Evolutionary conservation across 2,888 invertebrate species (phyloP).

Genomic region (Pyrrhia umbra): DNA sequence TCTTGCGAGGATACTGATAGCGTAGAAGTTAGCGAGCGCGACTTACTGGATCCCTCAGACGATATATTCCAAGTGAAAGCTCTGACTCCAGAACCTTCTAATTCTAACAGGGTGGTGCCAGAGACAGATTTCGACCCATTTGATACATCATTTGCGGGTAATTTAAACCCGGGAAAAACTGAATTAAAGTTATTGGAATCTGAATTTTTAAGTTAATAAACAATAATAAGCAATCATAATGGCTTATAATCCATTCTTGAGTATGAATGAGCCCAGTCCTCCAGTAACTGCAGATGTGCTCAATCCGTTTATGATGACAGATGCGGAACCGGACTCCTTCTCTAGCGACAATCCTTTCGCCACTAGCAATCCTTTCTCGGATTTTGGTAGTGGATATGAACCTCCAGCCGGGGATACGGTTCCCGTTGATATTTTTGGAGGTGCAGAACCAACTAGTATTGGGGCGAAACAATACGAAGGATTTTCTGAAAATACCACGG

Average conservation of each 20-base stretch:
- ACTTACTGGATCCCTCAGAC: conserved; percentile 87
- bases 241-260: conserved; percentile 95
- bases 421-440: conserved; percentile 84
- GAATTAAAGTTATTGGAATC: conserved; percentile 95
- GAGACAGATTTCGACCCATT: conserved; percentile 93
- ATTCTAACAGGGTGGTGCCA: conserved; percentile 69
- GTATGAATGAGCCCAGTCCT: conserved; percentile 92
- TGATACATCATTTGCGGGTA: conserved; percentile 94
- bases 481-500: conserved; percentile 60
- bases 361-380: conserved; percentile 93
- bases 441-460: conserved; percentile 75
- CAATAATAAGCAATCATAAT: conserved; percentile 78
- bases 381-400: conserved; percentile 85
- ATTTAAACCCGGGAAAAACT: conserved; percentile 93
- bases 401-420: conserved; percentile 82
- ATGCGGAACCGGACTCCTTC: conserved; percentile 73
- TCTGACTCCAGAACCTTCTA: conserved; percentile 91
- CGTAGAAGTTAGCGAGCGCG: conserved; percentile 79
- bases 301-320: conserved; percentile 93
- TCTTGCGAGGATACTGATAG: conserved; percentile 86
- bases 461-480: conserved; percentile 80
- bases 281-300: conserved; percentile 88
- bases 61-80: conserved; percentile 92
- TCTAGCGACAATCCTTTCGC: conserved; percentile 93
- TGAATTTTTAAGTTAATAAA: conserved; percentile 88